Percentiles rank a stretch among this genome's conserved stretches.
These are phyloP conservation scores for Helicoverpa armigera DNA, from an alignment of 1,140 invertebrate genomes.

Conservation along the genomic window DNA sequence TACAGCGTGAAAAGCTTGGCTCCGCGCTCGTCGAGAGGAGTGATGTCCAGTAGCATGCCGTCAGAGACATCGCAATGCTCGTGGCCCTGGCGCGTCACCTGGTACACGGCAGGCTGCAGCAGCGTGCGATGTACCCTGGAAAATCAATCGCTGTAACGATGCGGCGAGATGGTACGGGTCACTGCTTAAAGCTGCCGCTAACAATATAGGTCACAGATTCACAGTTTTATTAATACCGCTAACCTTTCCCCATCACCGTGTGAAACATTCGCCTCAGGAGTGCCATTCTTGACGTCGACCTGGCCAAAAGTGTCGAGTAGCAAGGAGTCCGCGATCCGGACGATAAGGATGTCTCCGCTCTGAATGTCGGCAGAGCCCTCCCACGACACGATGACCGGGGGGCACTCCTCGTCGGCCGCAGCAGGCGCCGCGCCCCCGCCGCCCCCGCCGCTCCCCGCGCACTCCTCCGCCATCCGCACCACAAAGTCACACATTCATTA, in stretches of 20 bases:
- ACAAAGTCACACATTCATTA: slow-evolving; percentile 71
- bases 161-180: slow-evolving; percentile 49
- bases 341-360: slow-evolving; percentile 90
- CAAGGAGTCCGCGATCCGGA: slow-evolving; percentile 89
- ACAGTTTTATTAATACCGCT: slow-evolving; percentile 47
- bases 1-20: slow-evolving; percentile 89
- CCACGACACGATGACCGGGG: slow-evolving; percentile 88
- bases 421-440: slow-evolving; percentile 62
- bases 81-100: slow-evolving; percentile 89
- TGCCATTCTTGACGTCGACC: slow-evolving; percentile 66
- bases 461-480: slow-evolving; percentile 86
- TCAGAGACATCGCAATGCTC: slow-evolving; percentile 90
- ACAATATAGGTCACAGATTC: slow-evolving; percentile 40
- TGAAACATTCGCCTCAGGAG: slow-evolving; percentile 67
- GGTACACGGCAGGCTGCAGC: slow-evolving; percentile 88
- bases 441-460: slow-evolving; percentile 68
- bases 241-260: slow-evolving; percentile 68
- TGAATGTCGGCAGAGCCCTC: slow-evolving; percentile 89
- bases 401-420: slow-evolving; percentile 80
- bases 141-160: slow-evolving; percentile 53
- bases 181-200: slow-evolving; percentile 48
- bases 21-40: slow-evolving; percentile 88
- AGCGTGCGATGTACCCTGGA: slow-evolving; percentile 80
- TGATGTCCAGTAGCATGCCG: slow-evolving; percentile 89
- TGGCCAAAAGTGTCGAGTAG: slow-evolving; percentile 78